Base-by-base conservation (phyloP, 2,113 vertebrate species). In the Sprattus sprattus region DNA sequence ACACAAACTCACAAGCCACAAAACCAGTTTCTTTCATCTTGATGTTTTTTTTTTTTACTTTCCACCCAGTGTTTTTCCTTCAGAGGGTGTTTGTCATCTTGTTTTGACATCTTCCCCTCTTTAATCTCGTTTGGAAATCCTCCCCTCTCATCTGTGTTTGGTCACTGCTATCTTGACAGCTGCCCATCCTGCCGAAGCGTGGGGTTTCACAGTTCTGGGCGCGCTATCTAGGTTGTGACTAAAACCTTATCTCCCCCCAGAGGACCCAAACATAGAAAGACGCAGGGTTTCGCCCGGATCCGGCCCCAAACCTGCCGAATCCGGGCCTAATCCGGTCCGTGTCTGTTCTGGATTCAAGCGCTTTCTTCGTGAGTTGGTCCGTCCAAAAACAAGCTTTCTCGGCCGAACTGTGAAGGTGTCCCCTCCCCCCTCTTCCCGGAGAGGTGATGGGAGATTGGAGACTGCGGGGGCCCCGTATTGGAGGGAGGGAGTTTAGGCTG, bases 161-260 rank as follows among this genome's bases (percentile, higher is more conserved):
- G 20, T 4, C 25, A 10, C 11, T 91, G 91, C 92, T 94, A 95
- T 94, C 90, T 85, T 89, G 90, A 88, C 91, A 89, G 90, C 85
- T 86, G 87, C 89, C 90, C 89, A 90, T 93, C 92, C 87, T 92
- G 90, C 88, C 88, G 92, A 92, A 93, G 93, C 92, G 91, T 94
- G 92, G 93, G 88, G 88, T 93, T 95, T 95, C 94, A 94, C 95
- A 94, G 94, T 92, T 95, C 91, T 85, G 87, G 81, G 86, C 88
- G 88, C 50, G 64, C 92, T 94, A 94, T 95, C 94, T 89, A 89
- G 86, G 89, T 88, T 25, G 25, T 71, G 64, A 25, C 64, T 71
- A 71, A 71, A 71, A 28, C 64, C 64, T 64, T 64, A 64, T 64
- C 60, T 64, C 18, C 1, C 60, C 13, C 64, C 9, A 25, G 64